Base-by-base conservation (phyloP, 2,113 vertebrate genomes). In the Xerus inauris region DNA sequence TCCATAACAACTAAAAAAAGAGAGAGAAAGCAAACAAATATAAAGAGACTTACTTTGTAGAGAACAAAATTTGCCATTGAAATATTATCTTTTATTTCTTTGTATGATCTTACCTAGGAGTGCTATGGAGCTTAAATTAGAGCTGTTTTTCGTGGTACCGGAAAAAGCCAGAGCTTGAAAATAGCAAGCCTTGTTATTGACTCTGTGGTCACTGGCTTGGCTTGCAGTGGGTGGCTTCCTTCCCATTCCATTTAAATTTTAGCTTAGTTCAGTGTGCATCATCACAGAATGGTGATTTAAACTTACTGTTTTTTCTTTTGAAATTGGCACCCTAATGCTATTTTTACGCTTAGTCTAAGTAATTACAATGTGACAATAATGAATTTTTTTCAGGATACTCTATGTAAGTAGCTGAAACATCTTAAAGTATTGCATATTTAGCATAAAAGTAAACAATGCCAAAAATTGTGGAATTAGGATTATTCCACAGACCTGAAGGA, bases 101-200 rank as follows among this genome's bases (percentile, higher is more conserved):
- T 97, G 97, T 97, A 82, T 98, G 95, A 96, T 98, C 97, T 97
- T 97, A 94, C 93, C 67, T 35, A 81, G 92, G 93, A 95, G 95
- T 98, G 96, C 97, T 97, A 96, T 97, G 93, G 96, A 96, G 98
- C 98, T 97, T 97, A 97, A 97, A 97, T 97, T 95, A 96, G 96
- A 97, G 96, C 98, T 98, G 98, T 98, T 98, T 98, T 98, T 98
- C 98, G 97, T 96, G 95, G 97, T 94, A 95, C 96, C 95, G 91
- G 98, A 98, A 98, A 98, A 98, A 96, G 94, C 97, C 98, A 98
- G 95, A 84, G 94, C 95, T 98, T 98, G 96, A 98, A 98, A 98
- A 98, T 98, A 98, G 98, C 97, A 94, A 69, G 89, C 93, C 96
- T 97, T 98, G 87, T 98, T 98, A 97, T 97, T 98, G 97, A 98